These are phyloP conservation scores for Archips xylosteana DNA, from an alignment of 2,888 invertebrate species.

Conservation along the genomic window DNA sequence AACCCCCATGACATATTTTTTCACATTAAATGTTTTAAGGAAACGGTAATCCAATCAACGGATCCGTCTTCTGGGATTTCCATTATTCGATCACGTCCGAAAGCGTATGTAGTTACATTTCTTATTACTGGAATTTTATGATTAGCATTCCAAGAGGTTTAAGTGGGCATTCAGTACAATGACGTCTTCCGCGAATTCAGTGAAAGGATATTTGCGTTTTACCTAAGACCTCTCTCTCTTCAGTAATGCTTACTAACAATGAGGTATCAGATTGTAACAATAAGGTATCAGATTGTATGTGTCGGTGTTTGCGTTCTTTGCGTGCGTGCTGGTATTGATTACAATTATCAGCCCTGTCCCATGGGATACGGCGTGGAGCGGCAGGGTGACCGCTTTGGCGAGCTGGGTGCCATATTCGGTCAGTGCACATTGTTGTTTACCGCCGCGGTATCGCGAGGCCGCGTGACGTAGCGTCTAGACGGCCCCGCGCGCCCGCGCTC, in stretches of 20 bases:
- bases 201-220: conserved; percentile 7
- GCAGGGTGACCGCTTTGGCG: conserved; percentile 67
- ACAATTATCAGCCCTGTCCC: conserved; percentile 22
- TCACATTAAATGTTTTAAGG: neutral
- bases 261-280: neutral
- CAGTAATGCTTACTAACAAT: neutral
- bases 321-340: conserved; percentile 3
- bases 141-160: conserved; percentile 14
- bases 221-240: conserved; percentile 9
- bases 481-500: conserved; percentile 56
- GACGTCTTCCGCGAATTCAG: conserved; percentile 13
- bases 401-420: conserved; percentile 83
- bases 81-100: conserved; percentile 12
- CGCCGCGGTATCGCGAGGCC: conserved; percentile 87
- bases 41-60: conserved; percentile 21
- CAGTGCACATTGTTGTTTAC: conserved; percentile 85
- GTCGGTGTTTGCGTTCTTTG: neutral
- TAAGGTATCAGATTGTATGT: neutral
- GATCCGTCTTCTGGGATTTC: conserved; percentile 25
- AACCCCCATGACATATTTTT: too few species aligned
- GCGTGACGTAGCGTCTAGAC: conserved; percentile 87
- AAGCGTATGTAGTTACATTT: conserved; percentile 5
- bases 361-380: conserved; percentile 50
- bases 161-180: conserved; percentile 13
- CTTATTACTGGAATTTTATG: neutral